A percentile compares a stretch with the other conserved stretches of the same genome.
Conservation (phyloP, 2,113 vertebrate species). For the Neofelis nebulosa region DNA sequence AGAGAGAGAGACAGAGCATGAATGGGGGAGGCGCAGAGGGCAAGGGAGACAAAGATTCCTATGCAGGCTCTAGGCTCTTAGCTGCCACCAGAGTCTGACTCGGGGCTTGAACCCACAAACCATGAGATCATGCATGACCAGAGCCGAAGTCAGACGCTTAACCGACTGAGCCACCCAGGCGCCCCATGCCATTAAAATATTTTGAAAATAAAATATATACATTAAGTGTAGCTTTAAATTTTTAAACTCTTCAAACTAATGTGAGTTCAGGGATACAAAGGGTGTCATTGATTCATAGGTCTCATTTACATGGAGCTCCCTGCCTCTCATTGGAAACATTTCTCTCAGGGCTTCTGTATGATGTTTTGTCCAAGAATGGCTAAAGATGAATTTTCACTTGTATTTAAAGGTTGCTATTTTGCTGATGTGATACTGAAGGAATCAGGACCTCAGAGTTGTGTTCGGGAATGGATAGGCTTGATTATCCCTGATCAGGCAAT, state of each 20-base stretch:
- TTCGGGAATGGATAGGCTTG: neutral
- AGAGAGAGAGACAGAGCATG: no score
- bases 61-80: no score
- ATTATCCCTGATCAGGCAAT: fast-evolving
- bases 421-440: neutral
- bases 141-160: no score
- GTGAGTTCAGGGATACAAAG: no score
- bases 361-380: neutral
- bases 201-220: neutral
- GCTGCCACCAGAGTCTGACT: no score
- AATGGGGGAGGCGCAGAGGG: no score
- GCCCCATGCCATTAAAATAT: neutral
- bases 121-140: no score
- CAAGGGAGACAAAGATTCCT: no score
- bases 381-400: neutral
- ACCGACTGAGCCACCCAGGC: no score
- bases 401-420: neutral
- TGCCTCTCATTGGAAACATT: neutral
- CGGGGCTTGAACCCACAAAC: no score
- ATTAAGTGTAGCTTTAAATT: neutral
- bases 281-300: neutral
- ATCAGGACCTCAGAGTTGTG: neutral
- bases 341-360: neutral
- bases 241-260: neutral
- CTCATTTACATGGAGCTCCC: neutral